Conservation (phyloP, 2,113 vertebrate genomes). For the Dicentrarchus labrax region DNA sequence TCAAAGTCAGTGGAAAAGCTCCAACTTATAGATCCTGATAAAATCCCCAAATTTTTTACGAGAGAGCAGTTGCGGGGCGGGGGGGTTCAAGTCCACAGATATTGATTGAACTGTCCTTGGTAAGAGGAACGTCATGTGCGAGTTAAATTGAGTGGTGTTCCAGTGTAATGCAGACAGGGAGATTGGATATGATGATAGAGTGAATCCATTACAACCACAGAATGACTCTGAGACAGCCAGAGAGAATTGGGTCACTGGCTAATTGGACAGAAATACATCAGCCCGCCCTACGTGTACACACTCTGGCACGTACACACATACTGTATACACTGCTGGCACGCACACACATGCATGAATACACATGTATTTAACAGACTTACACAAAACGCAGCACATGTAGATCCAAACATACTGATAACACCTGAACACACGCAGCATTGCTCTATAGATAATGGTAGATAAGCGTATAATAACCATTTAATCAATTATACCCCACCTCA, state of each 20-base stretch:
- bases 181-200: slow-evolving; percentile 72
- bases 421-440: slow-evolving; percentile 22
- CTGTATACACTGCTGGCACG: neutral
- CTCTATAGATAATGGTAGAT: slow-evolving; percentile 53
- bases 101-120: slow-evolving; percentile 69
- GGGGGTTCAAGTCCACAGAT: slow-evolving; percentile 25
- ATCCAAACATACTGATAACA: slow-evolving; percentile 20
- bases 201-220: slow-evolving; percentile 70
- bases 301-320: slow-evolving; percentile 15
- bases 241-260: slow-evolving; percentile 80
- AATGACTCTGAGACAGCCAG: slow-evolving; percentile 64
- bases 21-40: slow-evolving; percentile 1
- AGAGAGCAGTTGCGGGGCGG: neutral
- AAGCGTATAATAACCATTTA: slow-evolving; percentile 68
- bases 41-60: slow-evolving; percentile 19
- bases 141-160: slow-evolving; percentile 60
- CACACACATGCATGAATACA: slow-evolving; percentile 18
- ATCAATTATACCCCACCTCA: slow-evolving; percentile 68
- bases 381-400: neutral
- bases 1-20: neutral
- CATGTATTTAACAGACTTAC: slow-evolving; percentile 4
- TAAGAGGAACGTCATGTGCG: slow-evolving; percentile 43
- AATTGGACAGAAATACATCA: slow-evolving; percentile 78
- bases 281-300: slow-evolving; percentile 19
- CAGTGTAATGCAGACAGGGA: slow-evolving; percentile 64